Evolutionary conservation across 2,888 invertebrate genomes (phyloP), one percentile per base, ranked within the genome.

Genomic region (Himalopsyche tibetana): DNA sequence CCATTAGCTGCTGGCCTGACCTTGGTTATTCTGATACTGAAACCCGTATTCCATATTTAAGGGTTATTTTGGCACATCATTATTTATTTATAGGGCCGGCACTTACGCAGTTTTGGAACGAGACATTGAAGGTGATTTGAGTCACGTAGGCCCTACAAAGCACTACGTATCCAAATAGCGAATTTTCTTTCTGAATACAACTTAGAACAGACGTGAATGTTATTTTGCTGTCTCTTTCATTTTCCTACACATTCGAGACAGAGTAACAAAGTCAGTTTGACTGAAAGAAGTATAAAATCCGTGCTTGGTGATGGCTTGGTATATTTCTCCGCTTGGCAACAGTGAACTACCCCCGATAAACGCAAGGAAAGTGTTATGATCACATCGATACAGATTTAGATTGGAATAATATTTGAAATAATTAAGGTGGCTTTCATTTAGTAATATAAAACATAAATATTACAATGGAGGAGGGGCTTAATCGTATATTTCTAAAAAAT

Each of bases 121-220:
- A 55, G 63, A 55, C 74, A 80, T 55, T 82, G 86, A 86, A 86
- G 86, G 86, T 84, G 86, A 84, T 86, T 82, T 69, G 82, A 86
- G 86, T 86, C 86, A 86, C 86, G 86, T 86, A 84, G 74, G 84
- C 86, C 82, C 55, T 79, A 55, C 69, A 55, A 38, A 80, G 81
- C 3, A 85, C 40, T 15, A 17, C 38, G n/a, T 28, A 83, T 55
- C 45, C 56, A 40, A 56, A 55, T 9, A 0, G 74, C 15, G 74
- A 38, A 80, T 51, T 2, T n/a, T 55, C 28, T 51, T 56, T 42
- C 85, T 74, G 5, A n/a, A 56, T 81, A 36, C 51, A 63, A 38
- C n/a, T 17, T 15, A 5, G 40, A n/a, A 12, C 12, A 8, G 11
- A 36, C 11, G 55, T 63, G 8, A 55, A 36, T 17, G 36, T 19